phyloP scores from a whole-genome alignment of 2,113 vertebrate genomes.

The Gadus chalcogrammus region DNA sequence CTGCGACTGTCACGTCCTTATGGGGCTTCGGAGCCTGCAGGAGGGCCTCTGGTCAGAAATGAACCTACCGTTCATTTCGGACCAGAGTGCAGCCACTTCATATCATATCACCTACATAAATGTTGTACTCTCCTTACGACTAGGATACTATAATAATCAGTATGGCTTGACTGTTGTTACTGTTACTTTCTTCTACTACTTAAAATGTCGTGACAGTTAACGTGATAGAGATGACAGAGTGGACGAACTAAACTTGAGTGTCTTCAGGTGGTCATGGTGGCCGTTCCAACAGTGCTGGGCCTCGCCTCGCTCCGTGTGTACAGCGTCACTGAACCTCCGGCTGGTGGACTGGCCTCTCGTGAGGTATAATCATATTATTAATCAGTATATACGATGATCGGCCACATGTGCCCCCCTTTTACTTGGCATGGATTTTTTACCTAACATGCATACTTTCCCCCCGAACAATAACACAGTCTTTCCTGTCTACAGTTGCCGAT shows the following conservation, averaged over 20 bases:
- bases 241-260: constrained; percentile 6
- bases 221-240: too few relatives aligned
- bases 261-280: constrained; percentile 77
- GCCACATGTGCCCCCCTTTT: background rate
- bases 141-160: too few relatives aligned
- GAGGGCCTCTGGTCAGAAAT: too few relatives aligned
- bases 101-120: too few relatives aligned
- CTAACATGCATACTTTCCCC: background rate
- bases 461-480: too few relatives aligned
- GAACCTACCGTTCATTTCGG: too few relatives aligned
- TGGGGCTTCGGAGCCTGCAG: too few relatives aligned
- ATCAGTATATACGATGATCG: background rate
- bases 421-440: background rate
- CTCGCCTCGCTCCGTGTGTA: constrained; percentile 72
- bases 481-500: constrained; percentile 76
- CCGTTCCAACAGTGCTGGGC: constrained; percentile 73
- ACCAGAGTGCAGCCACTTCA: too few relatives aligned
- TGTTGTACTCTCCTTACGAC: too few relatives aligned
- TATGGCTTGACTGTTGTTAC: background rate
- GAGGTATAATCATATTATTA: constrained; percentile 39
- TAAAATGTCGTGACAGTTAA: too few relatives aligned
- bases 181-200: background rate
- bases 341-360: constrained; percentile 51
- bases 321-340: constrained; percentile 60
- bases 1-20: too few relatives aligned